Evolutionary conservation across 2,888 invertebrate species (phyloP).

Genomic region (Operophtera brumata): DNA sequence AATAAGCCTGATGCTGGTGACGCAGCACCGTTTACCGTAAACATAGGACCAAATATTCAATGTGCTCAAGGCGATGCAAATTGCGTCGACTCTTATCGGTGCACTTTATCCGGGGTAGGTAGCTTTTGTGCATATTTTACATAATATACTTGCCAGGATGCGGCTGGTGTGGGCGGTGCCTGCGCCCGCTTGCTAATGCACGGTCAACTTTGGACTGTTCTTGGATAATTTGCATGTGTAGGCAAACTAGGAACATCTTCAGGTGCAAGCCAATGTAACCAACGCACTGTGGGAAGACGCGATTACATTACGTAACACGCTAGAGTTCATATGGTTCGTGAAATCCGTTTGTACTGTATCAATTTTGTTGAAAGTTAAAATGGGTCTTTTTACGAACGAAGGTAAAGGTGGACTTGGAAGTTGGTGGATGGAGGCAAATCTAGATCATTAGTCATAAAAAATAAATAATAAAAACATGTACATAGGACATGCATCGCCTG

Average conservation of each 20-base stretch:
- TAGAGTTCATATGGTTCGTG: background rate
- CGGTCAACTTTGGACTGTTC: slow-evolving; percentile 43
- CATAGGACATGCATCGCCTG: too few species aligned
- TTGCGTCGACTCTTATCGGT: slow-evolving; percentile 74
- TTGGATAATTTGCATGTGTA: slow-evolving; percentile 28
- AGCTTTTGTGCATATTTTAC: slow-evolving; percentile 75
- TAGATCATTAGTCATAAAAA: too few species aligned
- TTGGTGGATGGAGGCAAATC: too few species aligned
- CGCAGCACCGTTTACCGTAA: slow-evolving; percentile 58
- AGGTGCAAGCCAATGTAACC: slow-evolving; percentile 3
- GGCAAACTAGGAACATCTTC: slow-evolving; percentile 24
- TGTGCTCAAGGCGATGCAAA: slow-evolving; percentile 71
- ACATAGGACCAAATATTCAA: slow-evolving; percentile 63
- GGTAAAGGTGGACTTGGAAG: background rate
- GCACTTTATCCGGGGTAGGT: slow-evolving; percentile 68
- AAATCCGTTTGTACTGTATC: background rate
- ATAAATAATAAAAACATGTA: too few species aligned
- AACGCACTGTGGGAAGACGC: slow-evolving; percentile 11
- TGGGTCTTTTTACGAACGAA: too few species aligned
- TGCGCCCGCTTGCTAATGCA: slow-evolving; percentile 65
- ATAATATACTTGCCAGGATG: slow-evolving; percentile 73
- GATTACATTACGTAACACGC: slow-evolving; percentile 3
- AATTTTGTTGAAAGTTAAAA: background rate
- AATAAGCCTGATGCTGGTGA: slow-evolving; percentile 15
- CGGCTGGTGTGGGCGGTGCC: slow-evolving; percentile 65